Base-by-base conservation (phyloP, 2,797 vertebrate species). In the Cephalopachus bancanus region DNA sequence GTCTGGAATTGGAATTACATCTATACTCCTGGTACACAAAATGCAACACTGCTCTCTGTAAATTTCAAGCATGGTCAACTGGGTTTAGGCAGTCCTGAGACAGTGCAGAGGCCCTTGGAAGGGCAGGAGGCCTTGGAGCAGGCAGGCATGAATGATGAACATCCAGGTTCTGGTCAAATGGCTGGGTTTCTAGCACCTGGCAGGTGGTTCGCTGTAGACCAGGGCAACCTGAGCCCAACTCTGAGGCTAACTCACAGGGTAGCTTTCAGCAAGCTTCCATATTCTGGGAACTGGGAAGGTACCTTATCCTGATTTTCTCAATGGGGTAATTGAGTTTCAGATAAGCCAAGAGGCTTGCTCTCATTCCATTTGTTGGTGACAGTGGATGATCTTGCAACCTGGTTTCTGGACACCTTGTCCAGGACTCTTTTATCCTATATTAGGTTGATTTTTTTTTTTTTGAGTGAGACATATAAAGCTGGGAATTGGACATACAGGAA, bases 1-100 rank as follows among this genome's bases (percentile, higher is more conserved):
- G 17, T 28, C 74, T 72, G 64, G 81, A 49, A 76, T 51, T 80
- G 67, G 69, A 97, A 94, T 88, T 69, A 67, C 79, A 19, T 10
- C 59, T 89, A n/a, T 1, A 53, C 64, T 44, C 28, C 44, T 55
- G 3, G 80, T 86, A 76, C 69, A 49, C 12, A 24, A 71, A 89
- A 20, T 3, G 19, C 76, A 59, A 8, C 0, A 1, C 7, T 59
- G 9, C 6, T 91, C 15, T 91, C 20, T 67, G 14, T 30, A 83
- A 28, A 6, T 57, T n/a, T n/a, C n/a, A 17, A 1, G 65, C 22
- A 49, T 0, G 4, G 67, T 44, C 1, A 0, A 1, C 71, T 51
- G 8, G 19, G 6, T 64, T 67, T 44, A 49, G 60, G 64, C 7
- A 51, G 62, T 3, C 26, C 20, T 12, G 55, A 30, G 51, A 53